These are phyloP conservation scores for Drosophila cognata DNA, from an alignment of 2,888 invertebrate genomes.

Conservation along the genomic window DNA sequence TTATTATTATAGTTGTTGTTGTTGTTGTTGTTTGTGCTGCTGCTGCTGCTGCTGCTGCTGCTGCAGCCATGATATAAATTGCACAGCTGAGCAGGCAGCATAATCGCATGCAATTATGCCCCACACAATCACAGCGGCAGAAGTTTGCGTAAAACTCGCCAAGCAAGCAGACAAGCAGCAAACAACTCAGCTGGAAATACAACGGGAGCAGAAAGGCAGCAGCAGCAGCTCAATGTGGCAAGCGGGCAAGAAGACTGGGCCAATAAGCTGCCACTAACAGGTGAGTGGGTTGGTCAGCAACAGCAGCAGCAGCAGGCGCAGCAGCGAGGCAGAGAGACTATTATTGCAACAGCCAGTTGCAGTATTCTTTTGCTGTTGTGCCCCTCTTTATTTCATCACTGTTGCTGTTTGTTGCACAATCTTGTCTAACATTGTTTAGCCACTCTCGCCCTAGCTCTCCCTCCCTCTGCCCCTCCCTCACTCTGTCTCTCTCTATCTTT, in stretches of 20 bases:
- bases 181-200: slow-evolving; percentile 73
- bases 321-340: slow-evolving; percentile 7
- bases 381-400: slow-evolving; percentile 9
- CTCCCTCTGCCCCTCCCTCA: rapidly evolving
- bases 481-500: not conserved
- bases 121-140: slow-evolving; percentile 82
- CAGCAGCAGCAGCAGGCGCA: not conserved
- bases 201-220: slow-evolving; percentile 29
- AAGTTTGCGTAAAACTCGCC: slow-evolving; percentile 69
- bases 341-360: slow-evolving; percentile 62
- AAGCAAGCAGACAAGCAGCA: slow-evolving; percentile 47
- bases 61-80: slow-evolving; percentile 78
- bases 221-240: not conserved
- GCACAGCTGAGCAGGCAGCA: slow-evolving; percentile 85
- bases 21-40: slow-evolving; percentile 13
- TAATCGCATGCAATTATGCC: slow-evolving; percentile 85
- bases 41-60: slow-evolving; percentile 28
- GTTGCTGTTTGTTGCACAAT: slow-evolving; percentile 75
- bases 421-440: slow-evolving; percentile 79
- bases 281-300: slow-evolving; percentile 64
- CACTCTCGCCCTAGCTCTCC: slow-evolving; percentile 37
- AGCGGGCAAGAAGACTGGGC: slow-evolving; percentile 14
- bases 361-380: slow-evolving; percentile 33
- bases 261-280: slow-evolving; percentile 76
- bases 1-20: slow-evolving; percentile 28